A percentile compares a stretch with the other conserved stretches of the same genome.
Conservation (phyloP, 2,113 vertebrate genomes). For the Calidris pygmaea region DNA sequence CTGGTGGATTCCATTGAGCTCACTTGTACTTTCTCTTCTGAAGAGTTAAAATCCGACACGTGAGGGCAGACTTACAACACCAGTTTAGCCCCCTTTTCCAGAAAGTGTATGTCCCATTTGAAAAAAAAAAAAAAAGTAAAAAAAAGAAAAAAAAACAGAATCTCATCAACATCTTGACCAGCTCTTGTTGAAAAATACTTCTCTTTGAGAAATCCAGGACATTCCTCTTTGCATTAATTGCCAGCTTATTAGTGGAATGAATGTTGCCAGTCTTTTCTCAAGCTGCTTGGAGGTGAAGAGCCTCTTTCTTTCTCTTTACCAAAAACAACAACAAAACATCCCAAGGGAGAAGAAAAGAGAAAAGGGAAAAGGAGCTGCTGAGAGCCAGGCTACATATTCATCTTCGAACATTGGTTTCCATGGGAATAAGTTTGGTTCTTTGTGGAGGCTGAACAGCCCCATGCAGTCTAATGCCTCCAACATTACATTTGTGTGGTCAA, state of each 20-base stretch:
- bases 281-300: conserved; percentile 16
- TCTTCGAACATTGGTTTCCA: conserved; percentile 67
- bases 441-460: conserved; percentile 55
- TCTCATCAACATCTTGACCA: conserved; percentile 40
- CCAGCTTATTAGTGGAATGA: conserved; percentile 58
- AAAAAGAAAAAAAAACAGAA: background rate
- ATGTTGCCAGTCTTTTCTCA: conserved; percentile 47
- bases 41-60: conserved; percentile 47
- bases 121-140: too few relatives aligned
- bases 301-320: conserved; percentile 46
- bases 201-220: conserved; percentile 45
- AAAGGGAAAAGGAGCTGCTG: conserved; percentile 65
- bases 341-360: conserved; percentile 56
- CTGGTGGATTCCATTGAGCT: background rate
- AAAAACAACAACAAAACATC: conserved; percentile 69
- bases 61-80: conserved; percentile 63
- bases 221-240: conserved; percentile 54
- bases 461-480: conserved; percentile 31
- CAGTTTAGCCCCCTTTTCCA: background rate
- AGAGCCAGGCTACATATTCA: conserved; percentile 65
- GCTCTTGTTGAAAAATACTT: conserved; percentile 35
- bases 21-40: background rate
- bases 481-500: conserved; percentile 67
- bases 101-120: background rate
- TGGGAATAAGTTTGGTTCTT: conserved; percentile 73